Conservation (phyloP, 1,140 invertebrate genomes). For the Pogonomyrmex barbatus region DNA sequence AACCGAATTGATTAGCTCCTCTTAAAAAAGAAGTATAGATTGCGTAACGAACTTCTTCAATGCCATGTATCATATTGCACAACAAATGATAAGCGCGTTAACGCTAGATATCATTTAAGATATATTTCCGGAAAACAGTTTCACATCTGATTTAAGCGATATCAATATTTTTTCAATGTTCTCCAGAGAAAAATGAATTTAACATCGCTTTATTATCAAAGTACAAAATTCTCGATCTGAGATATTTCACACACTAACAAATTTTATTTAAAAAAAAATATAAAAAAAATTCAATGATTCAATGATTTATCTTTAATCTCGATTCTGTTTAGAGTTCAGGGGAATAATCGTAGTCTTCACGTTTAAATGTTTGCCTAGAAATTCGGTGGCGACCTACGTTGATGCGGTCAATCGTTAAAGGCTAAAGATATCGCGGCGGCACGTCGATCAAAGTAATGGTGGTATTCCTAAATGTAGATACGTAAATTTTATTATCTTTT, state of each 20-base stretch:
- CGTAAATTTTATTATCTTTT: slow-evolving; percentile 35
- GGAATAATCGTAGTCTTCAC: neutral
- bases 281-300: neutral
- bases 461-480: neutral
- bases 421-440: neutral
- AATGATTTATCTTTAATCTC: neutral
- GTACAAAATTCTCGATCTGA: neutral
- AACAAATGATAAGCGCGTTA: neutral
- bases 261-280: neutral
- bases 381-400: neutral
- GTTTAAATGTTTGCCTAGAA: neutral
- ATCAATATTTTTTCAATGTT: neutral
- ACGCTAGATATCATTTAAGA: neutral
- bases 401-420: neutral
- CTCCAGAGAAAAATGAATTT: neutral
- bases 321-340: neutral
- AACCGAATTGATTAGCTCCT: neutral
- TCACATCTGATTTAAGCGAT: neutral
- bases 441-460: neutral
- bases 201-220: neutral
- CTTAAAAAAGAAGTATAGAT: neutral
- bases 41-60: neutral
- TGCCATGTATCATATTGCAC: neutral
- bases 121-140: neutral
- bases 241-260: neutral